Conservation (phyloP, 2,113 vertebrate species). For the Syngnathus typhle region DNA sequence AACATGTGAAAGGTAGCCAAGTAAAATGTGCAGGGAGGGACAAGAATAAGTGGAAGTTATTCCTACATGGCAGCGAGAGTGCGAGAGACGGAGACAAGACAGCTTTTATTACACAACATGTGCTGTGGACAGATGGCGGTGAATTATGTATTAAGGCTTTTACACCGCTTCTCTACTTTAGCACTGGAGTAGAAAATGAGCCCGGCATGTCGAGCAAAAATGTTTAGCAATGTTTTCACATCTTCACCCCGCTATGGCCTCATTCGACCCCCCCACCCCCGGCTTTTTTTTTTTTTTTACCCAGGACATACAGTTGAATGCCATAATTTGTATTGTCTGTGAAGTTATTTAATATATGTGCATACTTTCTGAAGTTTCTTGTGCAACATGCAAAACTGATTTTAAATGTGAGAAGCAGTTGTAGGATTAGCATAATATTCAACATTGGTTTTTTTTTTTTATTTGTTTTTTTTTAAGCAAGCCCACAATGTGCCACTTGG, state of each 20-base stretch:
- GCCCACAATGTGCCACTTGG: not conserved
- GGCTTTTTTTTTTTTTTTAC: no score
- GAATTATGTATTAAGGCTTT: slow-evolving; percentile 63
- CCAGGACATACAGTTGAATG: slow-evolving; percentile 7
- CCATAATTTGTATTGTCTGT: not conserved
- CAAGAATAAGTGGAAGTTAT: slow-evolving; percentile 1
- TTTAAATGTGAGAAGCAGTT: not conserved
- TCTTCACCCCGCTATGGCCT: slow-evolving; percentile 22
- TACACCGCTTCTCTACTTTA: slow-evolving; percentile 45
- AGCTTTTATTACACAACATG: slow-evolving; percentile 62
- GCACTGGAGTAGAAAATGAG: slow-evolving; percentile 51
- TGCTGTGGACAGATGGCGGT: slow-evolving; percentile 63
- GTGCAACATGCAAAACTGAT: not conserved
- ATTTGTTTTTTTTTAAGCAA: not conserved
- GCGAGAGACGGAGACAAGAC: slow-evolving; percentile 26
- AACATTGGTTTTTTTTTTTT: slow-evolving; percentile 1
- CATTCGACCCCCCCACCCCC: not conserved
- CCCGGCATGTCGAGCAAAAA: slow-evolving; percentile 41
- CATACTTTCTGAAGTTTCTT: not conserved
- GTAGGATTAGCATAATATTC: not conserved
- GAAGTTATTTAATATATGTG: slow-evolving; percentile 9
- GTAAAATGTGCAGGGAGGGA: not conserved
- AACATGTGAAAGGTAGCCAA: not conserved
- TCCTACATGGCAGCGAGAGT: slow-evolving; percentile 1
- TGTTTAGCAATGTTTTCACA: slow-evolving; percentile 45